Percentiles rank a stretch among this genome's conserved stretches.
phyloP scores from a whole-genome alignment of 1,140 invertebrate species.

The Holcopasites calliopsidis region DNA sequence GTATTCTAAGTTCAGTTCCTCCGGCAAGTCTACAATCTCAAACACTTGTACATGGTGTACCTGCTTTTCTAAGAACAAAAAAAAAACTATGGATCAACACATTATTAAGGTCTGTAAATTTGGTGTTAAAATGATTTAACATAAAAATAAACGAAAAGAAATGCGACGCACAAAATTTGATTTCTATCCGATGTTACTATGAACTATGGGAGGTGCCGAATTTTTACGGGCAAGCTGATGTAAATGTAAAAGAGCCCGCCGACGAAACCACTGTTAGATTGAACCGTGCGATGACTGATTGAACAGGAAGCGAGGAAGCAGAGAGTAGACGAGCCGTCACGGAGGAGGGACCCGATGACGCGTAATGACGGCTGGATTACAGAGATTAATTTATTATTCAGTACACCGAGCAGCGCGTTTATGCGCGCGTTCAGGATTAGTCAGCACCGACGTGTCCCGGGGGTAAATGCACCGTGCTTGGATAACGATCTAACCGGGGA shows the following conservation, averaged over 20 bases:
- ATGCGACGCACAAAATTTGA: no score
- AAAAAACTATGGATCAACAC: no score
- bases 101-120: no score
- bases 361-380: slow-evolving; percentile 54
- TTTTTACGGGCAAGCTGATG: no score
- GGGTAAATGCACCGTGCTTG: slow-evolving; percentile 14
- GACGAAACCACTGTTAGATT: not conserved
- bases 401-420: slow-evolving; percentile 17
- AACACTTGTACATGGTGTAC: no score
- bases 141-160: no score
- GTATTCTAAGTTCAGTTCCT: no score
- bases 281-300: slow-evolving; percentile 7
- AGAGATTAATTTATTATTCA: slow-evolving; percentile 62
- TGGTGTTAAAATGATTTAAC: no score
- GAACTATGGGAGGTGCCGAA: no score
- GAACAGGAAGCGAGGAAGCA: not conserved
- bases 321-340: not conserved
- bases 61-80: no score
- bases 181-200: no score
- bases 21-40: no score
- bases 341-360: slow-evolving; percentile 31
- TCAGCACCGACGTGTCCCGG: slow-evolving; percentile 27
- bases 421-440: slow-evolving; percentile 31
- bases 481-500: slow-evolving; percentile 40
- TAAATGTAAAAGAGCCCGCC: not conserved